Evolutionary conservation across 2,797 vertebrate genomes (phyloP).

Genomic region (Urosaurus nigricauda): DNA sequence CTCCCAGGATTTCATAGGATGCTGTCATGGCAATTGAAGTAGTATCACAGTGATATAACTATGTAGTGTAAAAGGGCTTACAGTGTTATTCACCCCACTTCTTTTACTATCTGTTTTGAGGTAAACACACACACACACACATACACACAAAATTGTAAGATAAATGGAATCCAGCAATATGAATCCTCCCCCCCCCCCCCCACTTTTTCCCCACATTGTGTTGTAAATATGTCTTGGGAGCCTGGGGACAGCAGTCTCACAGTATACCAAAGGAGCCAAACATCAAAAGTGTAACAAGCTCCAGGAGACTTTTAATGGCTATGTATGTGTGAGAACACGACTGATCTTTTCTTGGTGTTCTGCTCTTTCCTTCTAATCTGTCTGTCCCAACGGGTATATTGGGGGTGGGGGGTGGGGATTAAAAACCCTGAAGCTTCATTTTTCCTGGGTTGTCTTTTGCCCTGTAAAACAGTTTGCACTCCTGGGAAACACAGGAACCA

Average conservation of each 20-base stretch:
- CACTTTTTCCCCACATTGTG: not conserved
- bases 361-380: not conserved
- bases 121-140: not conserved
- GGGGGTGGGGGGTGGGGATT: no score
- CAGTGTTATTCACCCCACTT: not conserved
- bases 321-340: not conserved
- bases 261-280: slow-evolving; percentile 18
- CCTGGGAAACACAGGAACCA: not conserved
- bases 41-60: no score
- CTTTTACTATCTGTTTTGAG: not conserved
- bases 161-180: not conserved
- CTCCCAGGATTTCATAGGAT: no score
- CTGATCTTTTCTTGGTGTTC: not conserved
- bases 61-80: no score
- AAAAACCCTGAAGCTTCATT: not conserved
- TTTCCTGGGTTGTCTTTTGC: not conserved
- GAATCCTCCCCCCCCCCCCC: not conserved
- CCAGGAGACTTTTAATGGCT: slow-evolving; percentile 13
- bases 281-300: slow-evolving; percentile 29
- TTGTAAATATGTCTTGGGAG: not conserved
- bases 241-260: slow-evolving; percentile 28
- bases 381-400: not conserved
- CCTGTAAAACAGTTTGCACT: not conserved
- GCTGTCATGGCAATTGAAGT: no score
- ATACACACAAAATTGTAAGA: not conserved